Evolutionary conservation across 1,140 invertebrate species (phyloP).

Genomic region (Zaprionus camerounensis): DNA sequence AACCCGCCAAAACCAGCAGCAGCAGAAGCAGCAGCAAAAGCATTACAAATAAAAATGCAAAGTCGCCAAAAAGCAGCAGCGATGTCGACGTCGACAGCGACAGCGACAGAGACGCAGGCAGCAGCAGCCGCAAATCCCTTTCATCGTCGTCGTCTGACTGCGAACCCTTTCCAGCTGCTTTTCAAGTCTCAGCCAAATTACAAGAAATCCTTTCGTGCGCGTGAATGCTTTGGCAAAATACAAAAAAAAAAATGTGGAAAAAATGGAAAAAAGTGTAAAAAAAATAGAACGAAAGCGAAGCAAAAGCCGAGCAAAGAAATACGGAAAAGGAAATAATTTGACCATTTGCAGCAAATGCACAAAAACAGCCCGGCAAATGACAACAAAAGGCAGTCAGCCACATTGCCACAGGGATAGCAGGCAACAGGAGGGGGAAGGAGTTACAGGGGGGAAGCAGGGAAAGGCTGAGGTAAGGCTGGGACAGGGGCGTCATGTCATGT

Average conservation of each 20-base stretch:
- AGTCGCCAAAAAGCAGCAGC: conserved; percentile 74
- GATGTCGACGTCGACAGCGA: not conserved
- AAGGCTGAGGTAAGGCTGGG: not conserved
- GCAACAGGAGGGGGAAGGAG: not conserved
- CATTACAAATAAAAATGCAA: conserved; percentile 79
- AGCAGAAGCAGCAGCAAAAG: conserved; percentile 37
- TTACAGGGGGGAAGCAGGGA: not conserved
- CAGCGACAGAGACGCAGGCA: conserved; percentile 49
- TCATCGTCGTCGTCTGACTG: conserved; percentile 55
- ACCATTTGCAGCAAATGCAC: conserved; percentile 67
- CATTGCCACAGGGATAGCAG: conserved; percentile 19
- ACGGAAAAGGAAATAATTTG: conserved; percentile 83
- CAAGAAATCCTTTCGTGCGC: conserved; percentile 83
- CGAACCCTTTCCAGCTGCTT: conserved; percentile 63
- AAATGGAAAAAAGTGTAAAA: conserved; percentile 2
- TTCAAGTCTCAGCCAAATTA: conserved; percentile 77
- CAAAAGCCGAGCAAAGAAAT: conserved; percentile 67
- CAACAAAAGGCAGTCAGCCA: conserved; percentile 53
- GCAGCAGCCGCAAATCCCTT: conserved; percentile 84
- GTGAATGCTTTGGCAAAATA: conserved; percentile 73
- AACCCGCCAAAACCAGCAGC: conserved; percentile 68
- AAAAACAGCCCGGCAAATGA: conserved; percentile 52
- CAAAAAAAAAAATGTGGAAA: conserved; percentile 17
- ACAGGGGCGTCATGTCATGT: conserved; percentile 61
- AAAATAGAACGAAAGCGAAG: conserved; percentile 40